These are phyloP conservation scores for Trinorchestia longiramus DNA, from an alignment of 1,140 invertebrate genomes.

Conservation along the genomic window DNA sequence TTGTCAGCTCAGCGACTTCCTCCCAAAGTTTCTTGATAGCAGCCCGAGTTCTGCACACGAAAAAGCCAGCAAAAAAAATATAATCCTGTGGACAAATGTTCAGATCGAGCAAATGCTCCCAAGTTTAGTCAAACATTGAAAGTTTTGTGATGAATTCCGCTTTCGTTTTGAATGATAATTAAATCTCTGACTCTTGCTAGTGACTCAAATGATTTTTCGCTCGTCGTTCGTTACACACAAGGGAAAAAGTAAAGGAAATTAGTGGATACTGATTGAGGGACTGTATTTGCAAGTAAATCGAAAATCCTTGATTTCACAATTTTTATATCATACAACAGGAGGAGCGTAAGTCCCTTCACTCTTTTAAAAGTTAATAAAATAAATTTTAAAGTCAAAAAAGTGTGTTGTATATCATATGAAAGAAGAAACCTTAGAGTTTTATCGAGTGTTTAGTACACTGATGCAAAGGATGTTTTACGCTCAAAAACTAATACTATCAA, in stretches of 20 bases:
- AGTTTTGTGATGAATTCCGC: constrained; percentile 40
- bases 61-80: constrained; percentile 27
- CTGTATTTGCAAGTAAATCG: not conserved
- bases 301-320: not conserved
- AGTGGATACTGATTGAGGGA: not conserved
- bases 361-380: too few relatives aligned
- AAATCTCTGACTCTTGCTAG: not conserved
- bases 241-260: not conserved
- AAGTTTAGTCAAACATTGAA: constrained; percentile 28
- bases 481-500: too few relatives aligned
- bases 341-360: too few relatives aligned
- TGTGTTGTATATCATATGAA: too few relatives aligned
- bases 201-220: not conserved
- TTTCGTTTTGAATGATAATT: not conserved
- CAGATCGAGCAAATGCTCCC: constrained; percentile 21
- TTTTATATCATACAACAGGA: too few relatives aligned
- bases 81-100: constrained; percentile 51
- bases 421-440: too few relatives aligned
- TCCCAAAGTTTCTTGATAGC: constrained; percentile 39
- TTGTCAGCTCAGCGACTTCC: constrained; percentile 42
- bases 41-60: constrained; percentile 23
- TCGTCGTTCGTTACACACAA: not conserved
- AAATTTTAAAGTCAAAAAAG: too few relatives aligned
- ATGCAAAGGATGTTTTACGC: too few relatives aligned
- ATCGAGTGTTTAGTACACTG: too few relatives aligned